These are phyloP conservation scores for Xiphophorus maculatus DNA, from an alignment of 2,113 vertebrate genomes.

Conservation along the genomic window DNA sequence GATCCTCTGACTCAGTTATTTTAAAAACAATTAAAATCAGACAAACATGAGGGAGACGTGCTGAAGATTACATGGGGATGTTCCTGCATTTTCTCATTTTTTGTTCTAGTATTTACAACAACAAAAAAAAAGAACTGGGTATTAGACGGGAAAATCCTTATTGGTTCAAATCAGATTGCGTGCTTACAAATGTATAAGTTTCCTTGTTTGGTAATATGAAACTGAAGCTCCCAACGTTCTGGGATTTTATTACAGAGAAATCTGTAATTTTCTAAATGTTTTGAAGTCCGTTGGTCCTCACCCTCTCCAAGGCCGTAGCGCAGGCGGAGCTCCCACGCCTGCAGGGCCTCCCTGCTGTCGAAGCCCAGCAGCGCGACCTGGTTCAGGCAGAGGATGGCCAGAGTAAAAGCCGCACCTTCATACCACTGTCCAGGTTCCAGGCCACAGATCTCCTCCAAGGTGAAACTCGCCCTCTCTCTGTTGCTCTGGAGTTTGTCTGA, in stretches of 20 bases:
- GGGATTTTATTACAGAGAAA: too few species aligned
- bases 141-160: background rate
- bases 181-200: too few species aligned
- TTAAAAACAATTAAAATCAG: background rate
- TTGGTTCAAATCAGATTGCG: too few species aligned
- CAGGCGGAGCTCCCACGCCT: constrained; percentile 89
- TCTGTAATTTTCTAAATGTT: background rate
- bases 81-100: background rate
- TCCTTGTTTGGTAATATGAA: too few species aligned
- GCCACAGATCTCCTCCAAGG: constrained; percentile 94
- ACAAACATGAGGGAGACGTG: too few species aligned
- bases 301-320: constrained; percentile 92
- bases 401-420: constrained; percentile 86
- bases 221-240: too few species aligned
- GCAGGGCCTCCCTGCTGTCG: constrained; percentile 89
- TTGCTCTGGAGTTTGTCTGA: constrained; percentile 84
- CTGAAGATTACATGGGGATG: background rate
- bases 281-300: constrained; percentile 61
- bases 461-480: constrained; percentile 86
- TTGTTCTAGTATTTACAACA: background rate
- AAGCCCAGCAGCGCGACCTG: constrained; percentile 91
- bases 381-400: constrained; percentile 88
- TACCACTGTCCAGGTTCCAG: constrained; percentile 87
- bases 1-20: background rate
- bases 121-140: background rate